Percentiles rank a stretch among this genome's conserved stretches.
Evolutionary conservation across 1,140 invertebrate species (phyloP).

Genomic region (Stegodyphus mimosarum): DNA sequence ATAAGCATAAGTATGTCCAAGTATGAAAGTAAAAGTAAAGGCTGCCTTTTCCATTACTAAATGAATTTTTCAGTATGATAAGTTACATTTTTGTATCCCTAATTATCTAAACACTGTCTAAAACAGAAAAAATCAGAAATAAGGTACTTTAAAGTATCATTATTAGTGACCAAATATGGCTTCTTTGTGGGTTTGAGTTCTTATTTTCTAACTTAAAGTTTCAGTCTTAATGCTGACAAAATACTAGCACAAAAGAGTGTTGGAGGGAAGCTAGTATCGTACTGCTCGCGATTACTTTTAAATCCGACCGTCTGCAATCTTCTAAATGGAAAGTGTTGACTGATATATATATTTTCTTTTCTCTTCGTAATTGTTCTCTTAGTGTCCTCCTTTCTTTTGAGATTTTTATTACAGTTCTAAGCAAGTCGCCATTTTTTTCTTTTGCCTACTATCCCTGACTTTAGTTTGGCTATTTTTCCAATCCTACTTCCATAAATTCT

Average conservation of each 20-base stretch:
- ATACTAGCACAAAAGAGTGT: slow-evolving; percentile 2
- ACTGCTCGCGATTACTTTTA: slow-evolving; percentile 55
- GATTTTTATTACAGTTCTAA: slow-evolving; percentile 26
- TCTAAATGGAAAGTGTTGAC: slow-evolving; percentile 60
- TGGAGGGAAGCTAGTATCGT: slow-evolving; percentile 2
- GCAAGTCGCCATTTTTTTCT: slow-evolving; percentile 5
- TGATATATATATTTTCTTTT: slow-evolving; percentile 50
- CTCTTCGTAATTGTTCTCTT: slow-evolving; percentile 46
- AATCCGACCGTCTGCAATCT: slow-evolving; percentile 57
- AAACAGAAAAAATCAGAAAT: too few relatives aligned
- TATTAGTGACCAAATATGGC: slow-evolving; percentile 21
- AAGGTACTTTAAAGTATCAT: too few relatives aligned
- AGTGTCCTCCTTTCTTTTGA: slow-evolving; percentile 13
- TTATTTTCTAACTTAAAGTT: slow-evolving; percentile 1
- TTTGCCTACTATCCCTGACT: slow-evolving; percentile 12
- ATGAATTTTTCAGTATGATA: too few relatives aligned
- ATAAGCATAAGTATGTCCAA: too few relatives aligned
- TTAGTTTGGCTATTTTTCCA: slow-evolving; percentile 5
- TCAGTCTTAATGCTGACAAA: slow-evolving; percentile 54
- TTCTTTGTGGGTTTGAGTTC: too few relatives aligned
- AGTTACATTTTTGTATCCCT: too few relatives aligned
- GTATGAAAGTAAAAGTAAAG: too few relatives aligned
- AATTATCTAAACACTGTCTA: too few relatives aligned
- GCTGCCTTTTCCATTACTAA: too few relatives aligned
- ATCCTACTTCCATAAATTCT: background rate